Evolutionary conservation across 2,113 vertebrate species (phyloP).

Genomic region (Naja naja): DNA sequence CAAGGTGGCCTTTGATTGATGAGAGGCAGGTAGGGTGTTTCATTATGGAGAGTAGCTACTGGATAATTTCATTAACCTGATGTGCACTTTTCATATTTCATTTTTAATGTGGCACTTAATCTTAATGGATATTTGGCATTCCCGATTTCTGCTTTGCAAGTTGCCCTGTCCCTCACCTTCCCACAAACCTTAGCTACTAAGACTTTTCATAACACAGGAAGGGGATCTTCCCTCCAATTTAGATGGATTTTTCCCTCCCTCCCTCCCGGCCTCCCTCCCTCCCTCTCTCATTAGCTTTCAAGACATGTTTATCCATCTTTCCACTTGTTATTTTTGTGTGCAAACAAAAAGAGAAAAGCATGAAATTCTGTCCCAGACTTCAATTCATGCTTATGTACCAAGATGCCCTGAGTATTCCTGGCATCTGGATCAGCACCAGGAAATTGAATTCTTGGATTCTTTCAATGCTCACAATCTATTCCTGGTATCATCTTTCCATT

Average conservation of each 20-base stretch:
- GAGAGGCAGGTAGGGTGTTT: conserved; percentile 25
- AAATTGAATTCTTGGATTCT: neutral
- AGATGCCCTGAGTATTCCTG: neutral
- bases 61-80: conserved; percentile 61
- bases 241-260: neutral
- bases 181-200: conserved; percentile 39
- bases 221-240: neutral
- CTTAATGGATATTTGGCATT: conserved; percentile 37
- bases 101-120: conserved; percentile 32
- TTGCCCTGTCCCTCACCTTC: conserved; percentile 39
- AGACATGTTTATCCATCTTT: neutral
- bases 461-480: neutral
- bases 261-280: too few species aligned
- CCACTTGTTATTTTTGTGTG: neutral
- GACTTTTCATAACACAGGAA: conserved; percentile 59
- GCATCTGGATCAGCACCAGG: neutral
- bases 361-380: neutral
- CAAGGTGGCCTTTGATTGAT: conserved; percentile 27
- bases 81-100: conserved; percentile 52
- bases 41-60: conserved; percentile 41
- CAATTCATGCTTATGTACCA: neutral
- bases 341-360: neutral
- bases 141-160: conserved; percentile 42
- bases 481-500: neutral
- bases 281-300: too few species aligned